Evolutionary conservation across 2,113 vertebrate species (phyloP), one percentile per base, ranked within the genome.

Genomic region (Lasiurus cinereus): DNA sequence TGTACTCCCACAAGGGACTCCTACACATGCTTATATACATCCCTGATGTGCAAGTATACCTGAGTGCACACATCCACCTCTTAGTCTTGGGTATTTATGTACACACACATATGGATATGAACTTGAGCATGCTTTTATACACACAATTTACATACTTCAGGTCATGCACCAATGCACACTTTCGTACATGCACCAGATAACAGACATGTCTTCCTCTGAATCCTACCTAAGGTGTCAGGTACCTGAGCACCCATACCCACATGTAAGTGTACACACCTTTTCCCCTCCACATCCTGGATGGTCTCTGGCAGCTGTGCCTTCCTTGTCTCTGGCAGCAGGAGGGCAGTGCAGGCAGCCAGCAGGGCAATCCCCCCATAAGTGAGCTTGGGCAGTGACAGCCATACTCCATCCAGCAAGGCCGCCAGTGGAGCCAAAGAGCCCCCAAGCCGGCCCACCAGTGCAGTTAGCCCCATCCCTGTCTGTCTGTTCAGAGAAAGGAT

Each of bases 381-480:
- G 21, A 98, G 67, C 88, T 98, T 98, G 8, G 99, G 99, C 29
- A 99, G 96, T 6, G 96, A 15, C n/a, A 67, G 92, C 99, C 99
- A 99, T 33, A 98, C 77, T 21, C 98, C 98, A 0, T 99, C 98
- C 93, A 99, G 96, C 83, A 99, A 95, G 54, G 98, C 97, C 16
- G 98, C 98, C 95, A 99, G n/a, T 19, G 99, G 99, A 62, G 98
- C 97, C 94, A 98, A 67, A 10, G 99, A 98, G 6, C 98, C 98
- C 3, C 98, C 99, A 8, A 99, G 43, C 4, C 98, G 98, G 93
- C 96, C 98, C 96, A 99, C 94, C 86, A 98, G 98, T 21, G 98
- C 98, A 93, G 98, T 98, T 88, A 98, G 98, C 59, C 99, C 99
- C 96, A 99, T 94, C 12, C 98, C 98, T 0, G 98, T 99, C 96